Evolutionary conservation across 2,113 vertebrate genomes (phyloP).

Genomic region (Uria lomvia): DNA sequence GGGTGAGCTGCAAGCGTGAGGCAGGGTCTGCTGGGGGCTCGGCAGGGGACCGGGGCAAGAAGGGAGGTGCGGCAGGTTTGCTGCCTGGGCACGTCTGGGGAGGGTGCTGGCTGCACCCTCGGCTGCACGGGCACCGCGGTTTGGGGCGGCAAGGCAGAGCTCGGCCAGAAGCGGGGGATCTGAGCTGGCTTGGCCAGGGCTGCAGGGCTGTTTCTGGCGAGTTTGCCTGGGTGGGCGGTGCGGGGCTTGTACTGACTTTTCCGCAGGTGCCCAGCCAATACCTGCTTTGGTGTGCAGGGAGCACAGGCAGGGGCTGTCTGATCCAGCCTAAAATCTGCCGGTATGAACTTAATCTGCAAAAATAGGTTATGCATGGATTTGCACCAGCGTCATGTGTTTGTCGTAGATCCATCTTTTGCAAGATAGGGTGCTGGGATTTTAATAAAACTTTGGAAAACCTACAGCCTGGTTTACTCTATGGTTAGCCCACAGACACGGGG

Average conservation of each 20-base stretch:
- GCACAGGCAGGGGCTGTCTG: neutral
- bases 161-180: accelerated
- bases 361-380: neutral
- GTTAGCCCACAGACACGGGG: neutral
- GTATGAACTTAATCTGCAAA: neutral
- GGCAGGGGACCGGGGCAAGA: neutral
- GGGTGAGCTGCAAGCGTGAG: neutral
- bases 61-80: neutral
- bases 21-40: neutral
- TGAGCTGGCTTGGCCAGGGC: neutral
- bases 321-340: neutral
- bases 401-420: neutral
- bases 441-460: neutral
- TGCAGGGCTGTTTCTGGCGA: neutral
- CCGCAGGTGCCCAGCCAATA: neutral
- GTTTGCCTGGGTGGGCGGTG: accelerated
- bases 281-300: neutral
- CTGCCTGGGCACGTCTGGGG: neutral
- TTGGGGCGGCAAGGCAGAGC: accelerated
- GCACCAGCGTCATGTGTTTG: neutral
- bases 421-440: neutral
- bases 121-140: accelerated
- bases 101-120: neutral
- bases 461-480: neutral
- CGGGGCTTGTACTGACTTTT: neutral